These are phyloP conservation scores for Hyphantria cunea DNA, from an alignment of 1,140 invertebrate genomes.

Conservation along the genomic window DNA sequence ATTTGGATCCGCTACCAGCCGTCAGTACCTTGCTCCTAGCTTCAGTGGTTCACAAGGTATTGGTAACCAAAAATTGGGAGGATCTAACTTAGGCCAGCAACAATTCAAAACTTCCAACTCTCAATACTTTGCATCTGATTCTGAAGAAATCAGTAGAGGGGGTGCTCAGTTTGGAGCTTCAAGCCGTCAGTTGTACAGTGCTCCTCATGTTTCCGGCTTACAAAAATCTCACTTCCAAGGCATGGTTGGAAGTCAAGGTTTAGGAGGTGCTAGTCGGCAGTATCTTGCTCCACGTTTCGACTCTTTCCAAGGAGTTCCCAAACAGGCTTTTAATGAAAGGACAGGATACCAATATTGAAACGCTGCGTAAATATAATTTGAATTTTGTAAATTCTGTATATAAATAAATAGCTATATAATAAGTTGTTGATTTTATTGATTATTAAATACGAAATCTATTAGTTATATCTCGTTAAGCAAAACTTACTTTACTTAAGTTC, in stretches of 20 bases:
- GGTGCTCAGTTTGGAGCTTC: neutral
- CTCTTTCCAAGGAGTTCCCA: constrained; percentile 50
- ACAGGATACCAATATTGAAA: constrained; percentile 66
- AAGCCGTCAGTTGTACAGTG: neutral
- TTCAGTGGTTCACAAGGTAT: neutral
- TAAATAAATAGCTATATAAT: constrained; percentile 8
- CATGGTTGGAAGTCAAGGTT: no score
- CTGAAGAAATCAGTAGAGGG: neutral
- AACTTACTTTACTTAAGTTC: no score
- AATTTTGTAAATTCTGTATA: constrained; percentile 6
- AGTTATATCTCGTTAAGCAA: no score
- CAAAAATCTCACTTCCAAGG: no score
- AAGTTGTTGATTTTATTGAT: neutral
- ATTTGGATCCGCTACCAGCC: constrained; percentile 9
- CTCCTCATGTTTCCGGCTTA: neutral
- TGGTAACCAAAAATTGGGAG: neutral
- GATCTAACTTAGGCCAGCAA: neutral
- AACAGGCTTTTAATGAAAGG: constrained; percentile 65
- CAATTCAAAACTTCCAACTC: neutral
- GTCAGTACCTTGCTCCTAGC: constrained; percentile 64
- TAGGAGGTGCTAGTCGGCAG: constrained; percentile 49
- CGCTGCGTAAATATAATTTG: neutral
- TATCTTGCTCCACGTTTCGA: constrained; percentile 51
- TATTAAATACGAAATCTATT: neutral
- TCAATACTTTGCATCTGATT: neutral